Percentiles rank a stretch among this genome's conserved stretches.
Evolutionary conservation across 2,113 vertebrate genomes (phyloP).

Genomic region (Neofelis nebulosa): DNA sequence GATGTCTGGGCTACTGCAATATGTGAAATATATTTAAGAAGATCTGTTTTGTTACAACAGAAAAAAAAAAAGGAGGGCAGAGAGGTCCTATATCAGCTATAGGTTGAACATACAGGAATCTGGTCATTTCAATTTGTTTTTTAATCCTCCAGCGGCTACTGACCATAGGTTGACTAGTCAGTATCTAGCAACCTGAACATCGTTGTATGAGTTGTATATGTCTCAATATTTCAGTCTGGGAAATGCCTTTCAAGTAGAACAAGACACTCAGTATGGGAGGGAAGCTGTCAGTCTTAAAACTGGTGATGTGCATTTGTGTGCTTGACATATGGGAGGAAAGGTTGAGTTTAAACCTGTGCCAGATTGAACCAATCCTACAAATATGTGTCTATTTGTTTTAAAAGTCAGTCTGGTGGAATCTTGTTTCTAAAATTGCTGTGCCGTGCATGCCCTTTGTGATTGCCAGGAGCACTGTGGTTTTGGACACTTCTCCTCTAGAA

Average conservation of each 20-base stretch:
- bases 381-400: neutral
- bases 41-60: conserved; percentile 49
- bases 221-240: neutral
- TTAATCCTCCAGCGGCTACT: neutral
- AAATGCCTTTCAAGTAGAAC: neutral
- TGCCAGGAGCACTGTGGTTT: rapidly evolving
- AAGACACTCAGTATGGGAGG: rapidly evolving
- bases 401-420: neutral
- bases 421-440: neutral
- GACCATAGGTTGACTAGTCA: neutral
- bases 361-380: neutral
- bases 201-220: neutral
- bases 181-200: neutral
- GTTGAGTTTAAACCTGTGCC: neutral
- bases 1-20: conserved; percentile 47
- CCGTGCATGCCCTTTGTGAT: neutral
- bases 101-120: neutral
- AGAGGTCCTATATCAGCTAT: neutral
- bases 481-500: neutral
- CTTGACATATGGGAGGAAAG: neutral
- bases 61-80: neutral
- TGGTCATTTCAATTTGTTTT: neutral
- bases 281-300: neutral
- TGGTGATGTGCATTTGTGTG: neutral
- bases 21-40: conserved; percentile 56